phyloP scores from a whole-genome alignment of 2,113 vertebrate species.

The Semicossyphus pulcher region DNA sequence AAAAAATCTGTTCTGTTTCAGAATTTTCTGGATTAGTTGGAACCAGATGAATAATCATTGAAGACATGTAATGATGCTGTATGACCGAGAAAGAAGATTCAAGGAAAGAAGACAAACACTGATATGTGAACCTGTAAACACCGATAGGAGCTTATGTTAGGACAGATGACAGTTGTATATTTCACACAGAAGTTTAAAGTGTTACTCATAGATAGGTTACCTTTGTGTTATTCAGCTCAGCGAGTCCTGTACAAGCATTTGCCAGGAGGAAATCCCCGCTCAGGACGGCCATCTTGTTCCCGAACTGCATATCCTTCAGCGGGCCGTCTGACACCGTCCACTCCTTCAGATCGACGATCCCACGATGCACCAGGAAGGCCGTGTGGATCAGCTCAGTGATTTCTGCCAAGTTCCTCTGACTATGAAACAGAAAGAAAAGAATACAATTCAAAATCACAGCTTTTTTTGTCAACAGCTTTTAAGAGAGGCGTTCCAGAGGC shows the following conservation, averaged over 20 bases:
- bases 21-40: neutral
- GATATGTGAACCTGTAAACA: too few species aligned
- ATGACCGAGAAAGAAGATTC: too few species aligned
- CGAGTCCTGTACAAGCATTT: constrained; percentile 93
- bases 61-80: neutral
- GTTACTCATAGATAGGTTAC: constrained; percentile 75
- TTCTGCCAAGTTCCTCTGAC: constrained; percentile 96
- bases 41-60: neutral
- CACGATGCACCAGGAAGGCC: constrained; percentile 96
- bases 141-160: neutral
- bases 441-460: constrained; percentile 31
- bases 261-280: constrained; percentile 98
- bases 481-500: neutral
- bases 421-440: constrained; percentile 66
- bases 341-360: constrained; percentile 93
- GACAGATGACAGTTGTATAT: constrained; percentile 14
- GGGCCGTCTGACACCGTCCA: constrained; percentile 92
- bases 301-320: constrained; percentile 97
- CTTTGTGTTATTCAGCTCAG: constrained; percentile 95
- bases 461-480: constrained; percentile 23
- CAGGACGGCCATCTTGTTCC: constrained; percentile 98
- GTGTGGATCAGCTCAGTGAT: constrained; percentile 98
- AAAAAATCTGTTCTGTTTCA: too few species aligned
- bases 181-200: neutral
- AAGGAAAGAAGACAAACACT: neutral